These are phyloP conservation scores for Parnassius apollo DNA, from an alignment of 2,888 invertebrate species.

Conservation along the genomic window DNA sequence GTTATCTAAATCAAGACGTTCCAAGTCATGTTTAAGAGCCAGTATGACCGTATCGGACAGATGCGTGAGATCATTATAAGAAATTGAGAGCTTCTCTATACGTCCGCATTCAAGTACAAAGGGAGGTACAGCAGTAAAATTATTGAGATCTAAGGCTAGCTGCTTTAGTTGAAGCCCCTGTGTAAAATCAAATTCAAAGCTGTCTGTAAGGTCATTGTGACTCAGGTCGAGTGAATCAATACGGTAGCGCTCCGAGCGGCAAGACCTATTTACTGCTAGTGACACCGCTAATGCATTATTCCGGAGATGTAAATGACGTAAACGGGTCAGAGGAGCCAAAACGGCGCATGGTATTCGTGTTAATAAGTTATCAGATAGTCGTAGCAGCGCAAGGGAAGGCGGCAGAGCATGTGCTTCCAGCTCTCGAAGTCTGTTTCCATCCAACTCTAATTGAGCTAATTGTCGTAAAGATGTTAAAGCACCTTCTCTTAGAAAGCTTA, in stretches of 20 bases:
- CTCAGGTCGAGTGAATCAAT: slow-evolving; percentile 90
- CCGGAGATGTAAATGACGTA: slow-evolving; percentile 84
- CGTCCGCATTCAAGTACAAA: slow-evolving; percentile 84
- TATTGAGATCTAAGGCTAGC: slow-evolving; percentile 88
- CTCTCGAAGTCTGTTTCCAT: slow-evolving; percentile 84
- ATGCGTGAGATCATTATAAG: slow-evolving; percentile 84
- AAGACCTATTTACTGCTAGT: slow-evolving; percentile 36
- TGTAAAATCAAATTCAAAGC: slow-evolving; percentile 83
- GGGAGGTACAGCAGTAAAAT: slow-evolving; percentile 82
- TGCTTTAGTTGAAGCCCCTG: slow-evolving; percentile 85
- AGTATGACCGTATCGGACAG: slow-evolving; percentile 84
- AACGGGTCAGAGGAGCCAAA: slow-evolving; percentile 76
- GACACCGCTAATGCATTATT: slow-evolving; percentile 50
- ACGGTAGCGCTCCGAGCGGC: slow-evolving; percentile 68
- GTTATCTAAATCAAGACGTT: slow-evolving; percentile 88
- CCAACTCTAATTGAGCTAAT: slow-evolving; percentile 82
- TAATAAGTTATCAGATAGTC: slow-evolving; percentile 84
- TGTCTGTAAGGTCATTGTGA: slow-evolving; percentile 86
- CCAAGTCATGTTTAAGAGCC: slow-evolving; percentile 84
- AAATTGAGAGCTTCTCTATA: slow-evolving; percentile 86
- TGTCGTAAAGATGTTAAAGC: slow-evolving; percentile 83
- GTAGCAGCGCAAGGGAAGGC: slow-evolving; percentile 81
- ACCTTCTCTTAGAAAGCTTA: slow-evolving; percentile 67
- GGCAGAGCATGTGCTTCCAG: slow-evolving; percentile 82
- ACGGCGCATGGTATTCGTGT: slow-evolving; percentile 80